Percentiles rank a stretch among this genome's conserved stretches.
phyloP scores from a whole-genome alignment of 2,797 vertebrate genomes.

The Schizothorax lantsangensis region DNA sequence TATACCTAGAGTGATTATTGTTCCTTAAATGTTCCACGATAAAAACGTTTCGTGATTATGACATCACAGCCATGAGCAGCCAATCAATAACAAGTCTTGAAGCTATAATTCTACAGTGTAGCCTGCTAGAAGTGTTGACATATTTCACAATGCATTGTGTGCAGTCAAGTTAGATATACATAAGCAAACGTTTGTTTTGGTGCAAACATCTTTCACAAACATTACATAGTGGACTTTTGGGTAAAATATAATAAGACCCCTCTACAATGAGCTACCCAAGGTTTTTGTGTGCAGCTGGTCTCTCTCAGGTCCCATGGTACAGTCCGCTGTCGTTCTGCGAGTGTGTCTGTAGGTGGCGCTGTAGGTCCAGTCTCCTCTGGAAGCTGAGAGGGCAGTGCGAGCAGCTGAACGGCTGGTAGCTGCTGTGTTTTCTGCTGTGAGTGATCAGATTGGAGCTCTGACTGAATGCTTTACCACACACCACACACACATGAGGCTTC shows the following conservation, averaged over 20 bases:
- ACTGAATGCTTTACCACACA: slow-evolving; percentile 85
- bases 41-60: background rate
- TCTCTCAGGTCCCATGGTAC: slow-evolving; percentile 56
- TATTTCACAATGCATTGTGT: background rate
- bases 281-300: background rate
- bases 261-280: background rate
- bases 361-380: slow-evolving; percentile 77
- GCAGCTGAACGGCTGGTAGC: slow-evolving; percentile 78
- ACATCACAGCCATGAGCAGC: background rate
- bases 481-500: slow-evolving; percentile 82
- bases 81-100: background rate
- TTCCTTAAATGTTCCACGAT: background rate
- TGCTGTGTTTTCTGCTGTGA: slow-evolving; percentile 82
- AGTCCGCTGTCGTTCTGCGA: slow-evolving; percentile 55
- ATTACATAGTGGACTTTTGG: background rate
- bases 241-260: too few species aligned
- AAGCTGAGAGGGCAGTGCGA: slow-evolving; percentile 71
- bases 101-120: background rate
- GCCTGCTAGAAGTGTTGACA: background rate
- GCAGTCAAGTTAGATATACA: background rate
- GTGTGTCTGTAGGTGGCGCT: too few species aligned
- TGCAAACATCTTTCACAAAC: background rate
- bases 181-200: background rate
- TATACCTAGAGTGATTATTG: background rate
- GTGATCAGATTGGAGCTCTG: slow-evolving; percentile 88